These are phyloP conservation scores for Pentalonia nigronervosa DNA, from an alignment of 1,140 invertebrate species.

Conservation along the genomic window DNA sequence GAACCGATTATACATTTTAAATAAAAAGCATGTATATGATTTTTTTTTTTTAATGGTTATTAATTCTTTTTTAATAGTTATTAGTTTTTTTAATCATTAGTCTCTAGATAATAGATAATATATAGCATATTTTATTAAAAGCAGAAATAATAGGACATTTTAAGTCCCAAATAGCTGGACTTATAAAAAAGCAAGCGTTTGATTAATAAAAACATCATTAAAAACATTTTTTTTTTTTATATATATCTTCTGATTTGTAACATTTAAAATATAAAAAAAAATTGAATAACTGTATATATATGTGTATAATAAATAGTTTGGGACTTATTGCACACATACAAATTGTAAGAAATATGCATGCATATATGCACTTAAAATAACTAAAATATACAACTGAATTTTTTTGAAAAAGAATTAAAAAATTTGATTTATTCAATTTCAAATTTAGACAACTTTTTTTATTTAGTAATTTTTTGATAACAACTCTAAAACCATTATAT, in stretches of 20 bases:
- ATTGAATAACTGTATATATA: background rate
- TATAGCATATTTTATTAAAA: background rate
- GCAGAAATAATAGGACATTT: slow-evolving; percentile 21
- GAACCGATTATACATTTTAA: slow-evolving; percentile 19
- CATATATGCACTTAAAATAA: too few species aligned
- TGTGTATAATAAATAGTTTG: background rate
- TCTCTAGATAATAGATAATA: background rate
- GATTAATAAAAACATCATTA: background rate
- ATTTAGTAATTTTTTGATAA: too few species aligned
- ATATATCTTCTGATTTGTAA: background rate
- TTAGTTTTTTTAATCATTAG: background rate
- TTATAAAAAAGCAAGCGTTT: background rate
- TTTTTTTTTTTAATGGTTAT: slow-evolving; percentile 1
- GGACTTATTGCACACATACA: too few species aligned
- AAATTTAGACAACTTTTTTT: too few species aligned
- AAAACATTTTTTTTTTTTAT: background rate
- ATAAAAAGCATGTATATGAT: background rate
- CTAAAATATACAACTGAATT: too few species aligned
- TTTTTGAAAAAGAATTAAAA: too few species aligned
- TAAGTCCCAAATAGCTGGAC: slow-evolving; percentile 49
- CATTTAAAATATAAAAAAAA: background rate
- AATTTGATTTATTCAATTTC: too few species aligned
- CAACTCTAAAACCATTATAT: too few species aligned
- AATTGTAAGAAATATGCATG: too few species aligned
- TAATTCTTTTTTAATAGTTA: background rate